phyloP scores from a whole-genome alignment of 2,888 invertebrate species.

The Podotricha telesiphe region DNA sequence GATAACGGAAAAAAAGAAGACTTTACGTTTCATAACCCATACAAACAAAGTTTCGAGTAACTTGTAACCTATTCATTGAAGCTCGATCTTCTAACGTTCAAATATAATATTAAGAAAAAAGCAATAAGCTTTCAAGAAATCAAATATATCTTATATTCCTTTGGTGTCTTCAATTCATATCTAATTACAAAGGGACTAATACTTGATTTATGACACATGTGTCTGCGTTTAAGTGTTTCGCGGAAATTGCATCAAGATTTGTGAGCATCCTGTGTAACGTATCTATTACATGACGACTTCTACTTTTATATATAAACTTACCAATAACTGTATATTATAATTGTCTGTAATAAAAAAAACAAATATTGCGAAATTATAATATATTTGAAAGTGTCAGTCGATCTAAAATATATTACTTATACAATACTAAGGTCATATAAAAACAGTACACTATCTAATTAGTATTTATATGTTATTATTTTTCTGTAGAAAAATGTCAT shows the following conservation, averaged over 20 bases:
- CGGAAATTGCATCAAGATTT: slow-evolving; percentile 68
- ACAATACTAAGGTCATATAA: too few species aligned
- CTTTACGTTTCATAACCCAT: too few species aligned
- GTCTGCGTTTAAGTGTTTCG: slow-evolving; percentile 54
- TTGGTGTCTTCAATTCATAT: slow-evolving; percentile 8
- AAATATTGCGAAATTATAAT: too few species aligned
- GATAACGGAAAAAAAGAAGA: too few species aligned
- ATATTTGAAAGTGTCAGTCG: too few species aligned
- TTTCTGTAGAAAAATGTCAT: too few species aligned
- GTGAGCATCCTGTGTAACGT: slow-evolving; percentile 70
- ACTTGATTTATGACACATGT: slow-evolving; percentile 51
- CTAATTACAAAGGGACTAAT: slow-evolving; percentile 27
- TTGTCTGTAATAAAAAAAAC: too few species aligned
- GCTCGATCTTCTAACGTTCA: background rate
- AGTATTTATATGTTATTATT: too few species aligned
- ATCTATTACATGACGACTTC: slow-evolving; percentile 76
- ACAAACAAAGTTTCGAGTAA: background rate
- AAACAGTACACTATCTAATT: too few species aligned
- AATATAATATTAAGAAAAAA: background rate
- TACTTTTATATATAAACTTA: slow-evolving; percentile 37
- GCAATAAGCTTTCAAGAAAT: background rate
- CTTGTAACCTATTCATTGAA: background rate
- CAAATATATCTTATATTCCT: background rate
- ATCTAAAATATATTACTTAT: too few species aligned
- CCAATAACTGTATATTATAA: slow-evolving; percentile 8